A percentile compares a stretch with the other conserved stretches of the same genome.
Evolutionary conservation across 2,888 invertebrate genomes (phyloP).

Genomic region (Epirrhoe tristata): DNA sequence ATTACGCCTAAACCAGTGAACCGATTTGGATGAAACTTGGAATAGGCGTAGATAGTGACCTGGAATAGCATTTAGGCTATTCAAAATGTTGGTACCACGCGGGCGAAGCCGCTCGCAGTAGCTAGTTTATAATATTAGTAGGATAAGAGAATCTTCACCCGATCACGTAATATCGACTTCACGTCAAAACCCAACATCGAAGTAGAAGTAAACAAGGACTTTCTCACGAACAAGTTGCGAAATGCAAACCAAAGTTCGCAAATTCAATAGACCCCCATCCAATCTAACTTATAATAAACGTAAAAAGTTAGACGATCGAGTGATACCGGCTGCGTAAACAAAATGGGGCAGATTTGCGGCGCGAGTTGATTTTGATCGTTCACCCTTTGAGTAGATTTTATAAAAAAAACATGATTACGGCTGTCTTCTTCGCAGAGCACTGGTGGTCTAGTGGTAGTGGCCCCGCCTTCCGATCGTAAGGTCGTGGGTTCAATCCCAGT

Average conservation of each 20-base stretch:
- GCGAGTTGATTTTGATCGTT: conserved; percentile 15
- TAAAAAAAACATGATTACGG: background rate
- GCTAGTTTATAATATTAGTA: background rate
- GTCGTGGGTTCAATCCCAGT: too few relatives aligned
- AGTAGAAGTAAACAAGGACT: conserved; percentile 18
- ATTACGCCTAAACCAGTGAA: too few relatives aligned
- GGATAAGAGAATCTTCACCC: background rate
- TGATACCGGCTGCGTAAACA: conserved; percentile 38
- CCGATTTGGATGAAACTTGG: too few relatives aligned
- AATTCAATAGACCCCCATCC: conserved; percentile 48
- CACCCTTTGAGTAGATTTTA: conserved; percentile 24
- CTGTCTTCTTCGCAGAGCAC: too few relatives aligned
- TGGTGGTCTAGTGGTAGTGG: too few relatives aligned
- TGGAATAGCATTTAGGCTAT: too few relatives aligned
- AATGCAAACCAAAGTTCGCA: conserved; percentile 35
- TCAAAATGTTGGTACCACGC: too few relatives aligned
- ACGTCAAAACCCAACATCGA: background rate
- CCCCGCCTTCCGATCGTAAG: too few relatives aligned
- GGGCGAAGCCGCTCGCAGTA: too few relatives aligned
- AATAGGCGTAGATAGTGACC: too few relatives aligned
- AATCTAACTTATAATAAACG: conserved; percentile 54
- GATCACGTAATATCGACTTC: background rate
- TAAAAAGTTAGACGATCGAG: conserved; percentile 47
- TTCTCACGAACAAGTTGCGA: conserved; percentile 33
- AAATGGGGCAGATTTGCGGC: conserved; percentile 20